Base-by-base conservation (phyloP, 2,113 vertebrate genomes). In the Otus sunia region DNA sequence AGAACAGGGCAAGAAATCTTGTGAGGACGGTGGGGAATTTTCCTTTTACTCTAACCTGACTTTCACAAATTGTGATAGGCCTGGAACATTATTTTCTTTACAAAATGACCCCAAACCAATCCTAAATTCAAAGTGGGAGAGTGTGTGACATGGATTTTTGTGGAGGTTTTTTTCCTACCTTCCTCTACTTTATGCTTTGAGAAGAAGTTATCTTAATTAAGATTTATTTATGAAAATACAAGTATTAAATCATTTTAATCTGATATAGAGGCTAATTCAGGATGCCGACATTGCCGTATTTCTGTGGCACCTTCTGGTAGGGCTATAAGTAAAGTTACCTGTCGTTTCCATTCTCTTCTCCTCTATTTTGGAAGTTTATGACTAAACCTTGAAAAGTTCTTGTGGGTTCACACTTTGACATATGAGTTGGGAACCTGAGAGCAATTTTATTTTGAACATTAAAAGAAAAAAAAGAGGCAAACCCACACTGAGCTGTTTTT, bases 1-100 rank as follows among this genome's bases (percentile, higher is more conserved):
- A 98, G 97, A 98, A 88, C 98, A 83, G 77, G 27, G 76, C 93
- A 71, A 96, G 98, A 97, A 98, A 98, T 98, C 97, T 97, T 97
- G 82, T 9, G 71, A 90, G 85, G 92, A 91, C 97, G 3, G 59
- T 96, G 95, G 97, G 98, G 97, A 98, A 95, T 90, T 73, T 95
- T 94, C 81, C 91, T 94, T 94, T 66, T 79, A 75, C 95, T 96
- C 58, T 60, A 97, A 97, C 92, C 77, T 87, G 96, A 96, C 92
- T 83, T 94, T 97, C 94, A 94, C 86, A 93, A 94, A 96, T 69
- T 90, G 94, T 88, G 36, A 39, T 80, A 45, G 95, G 69, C 62
- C 30, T 77, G 41, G 76, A 58, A 84, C 92, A 90, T 94, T 96
- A 95, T 96, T 97, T 97, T 93, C 78, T 94, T 94, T 96, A 80